phyloP scores from a whole-genome alignment of 2,888 invertebrate species.

The Fabriciana adippe region DNA sequence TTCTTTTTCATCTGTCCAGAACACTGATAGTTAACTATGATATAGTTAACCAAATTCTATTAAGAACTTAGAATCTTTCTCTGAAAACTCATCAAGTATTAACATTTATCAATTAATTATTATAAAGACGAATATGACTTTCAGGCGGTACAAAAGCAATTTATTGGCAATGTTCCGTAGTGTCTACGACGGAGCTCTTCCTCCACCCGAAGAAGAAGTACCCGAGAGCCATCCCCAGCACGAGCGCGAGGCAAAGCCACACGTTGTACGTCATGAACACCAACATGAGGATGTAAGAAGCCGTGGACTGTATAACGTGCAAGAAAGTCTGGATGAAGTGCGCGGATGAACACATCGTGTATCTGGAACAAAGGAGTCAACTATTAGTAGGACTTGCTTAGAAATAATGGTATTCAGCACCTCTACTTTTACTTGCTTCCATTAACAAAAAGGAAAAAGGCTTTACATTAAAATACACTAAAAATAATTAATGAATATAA shows the following conservation, averaged over 20 bases:
- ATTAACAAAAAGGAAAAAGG: no score
- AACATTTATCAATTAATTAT: not conserved
- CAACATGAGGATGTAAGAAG: slow-evolving; percentile 96
- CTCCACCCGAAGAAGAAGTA: slow-evolving; percentile 98
- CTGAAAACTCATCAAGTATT: no score
- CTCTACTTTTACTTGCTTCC: no score
- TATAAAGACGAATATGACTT: not conserved
- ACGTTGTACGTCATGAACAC: slow-evolving; percentile 99
- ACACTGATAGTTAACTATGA: no score
- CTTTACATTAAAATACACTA: no score
- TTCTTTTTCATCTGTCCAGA: no score
- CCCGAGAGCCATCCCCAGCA: slow-evolving; percentile 93
- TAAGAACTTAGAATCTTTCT: no score
- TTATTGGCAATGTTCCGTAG: slow-evolving; percentile 96
- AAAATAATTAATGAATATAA: no score
- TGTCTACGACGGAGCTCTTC: slow-evolving; percentile 93
- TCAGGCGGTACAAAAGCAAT: not conserved
- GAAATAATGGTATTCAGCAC: no score
- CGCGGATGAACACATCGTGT: slow-evolving; percentile 89
- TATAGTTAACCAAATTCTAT: no score
- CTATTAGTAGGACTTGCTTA: not conserved
- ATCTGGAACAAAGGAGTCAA: slow-evolving; percentile 80
- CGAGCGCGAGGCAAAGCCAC: slow-evolving; percentile 94
- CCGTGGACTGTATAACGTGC: slow-evolving; percentile 93
- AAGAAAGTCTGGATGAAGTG: slow-evolving; percentile 93